Percentiles rank a stretch among this genome's conserved stretches.
These are phyloP conservation scores for Smutsia gigantea DNA, from an alignment of 2,797 vertebrate genomes.

Conservation along the genomic window DNA sequence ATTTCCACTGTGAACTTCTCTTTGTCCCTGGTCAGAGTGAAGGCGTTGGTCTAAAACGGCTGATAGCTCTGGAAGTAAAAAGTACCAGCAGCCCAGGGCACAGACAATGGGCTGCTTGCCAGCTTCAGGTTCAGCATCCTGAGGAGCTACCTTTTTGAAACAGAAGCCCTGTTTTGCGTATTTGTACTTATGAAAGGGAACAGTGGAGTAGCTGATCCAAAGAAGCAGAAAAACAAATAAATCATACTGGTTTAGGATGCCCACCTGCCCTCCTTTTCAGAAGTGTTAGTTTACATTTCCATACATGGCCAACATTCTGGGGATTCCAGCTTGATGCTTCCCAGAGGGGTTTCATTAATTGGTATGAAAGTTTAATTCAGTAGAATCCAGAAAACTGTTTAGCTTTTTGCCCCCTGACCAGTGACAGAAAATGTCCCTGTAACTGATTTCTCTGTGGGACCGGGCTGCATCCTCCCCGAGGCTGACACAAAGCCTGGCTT, in stretches of 20 bases:
- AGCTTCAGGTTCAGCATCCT: constrained; percentile 33
- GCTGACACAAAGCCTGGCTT: not conserved
- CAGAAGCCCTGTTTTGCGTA: constrained; percentile 56
- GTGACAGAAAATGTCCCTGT: not conserved
- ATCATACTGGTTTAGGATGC: constrained; percentile 30
- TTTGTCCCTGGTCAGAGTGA: constrained; percentile 64
- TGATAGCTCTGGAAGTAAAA: constrained; percentile 67
- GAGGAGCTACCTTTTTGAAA: constrained; percentile 68
- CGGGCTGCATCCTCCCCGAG: not conserved
- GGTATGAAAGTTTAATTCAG: constrained; percentile 49
- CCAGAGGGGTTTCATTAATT: constrained; percentile 43
- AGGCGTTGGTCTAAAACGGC: constrained; percentile 62
- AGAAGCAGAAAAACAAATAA: constrained; percentile 54
- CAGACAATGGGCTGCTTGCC: constrained; percentile 34
- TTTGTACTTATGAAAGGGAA: constrained; percentile 56
- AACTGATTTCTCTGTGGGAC: constrained; percentile 6
- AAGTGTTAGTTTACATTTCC: constrained; percentile 51
- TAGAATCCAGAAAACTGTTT: constrained; percentile 8
- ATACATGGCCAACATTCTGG: constrained; percentile 1
- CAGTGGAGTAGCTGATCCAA: not conserved
- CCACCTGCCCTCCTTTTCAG: not conserved
- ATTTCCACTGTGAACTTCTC: constrained; percentile 71
- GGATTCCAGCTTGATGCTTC: constrained; percentile 31
- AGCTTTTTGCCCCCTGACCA: constrained; percentile 2
- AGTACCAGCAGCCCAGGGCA: not conserved